A percentile compares a stretch with the other conserved stretches of the same genome.
Conservation (phyloP, 1,140 invertebrate species). For the Adoxophyes honmai region DNA sequence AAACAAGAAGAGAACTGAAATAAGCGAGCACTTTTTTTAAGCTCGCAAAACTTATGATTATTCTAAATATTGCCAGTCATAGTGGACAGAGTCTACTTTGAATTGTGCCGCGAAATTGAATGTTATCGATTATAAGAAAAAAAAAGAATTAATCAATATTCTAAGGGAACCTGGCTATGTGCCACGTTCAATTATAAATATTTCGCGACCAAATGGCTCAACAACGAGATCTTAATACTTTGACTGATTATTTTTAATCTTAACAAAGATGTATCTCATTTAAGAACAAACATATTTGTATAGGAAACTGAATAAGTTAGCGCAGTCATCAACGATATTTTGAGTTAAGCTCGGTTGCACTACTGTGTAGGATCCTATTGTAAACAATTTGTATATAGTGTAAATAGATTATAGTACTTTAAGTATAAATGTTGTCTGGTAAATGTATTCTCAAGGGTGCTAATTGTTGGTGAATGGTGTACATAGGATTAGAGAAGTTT, state of each 20-base stretch:
- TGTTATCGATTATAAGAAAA: no score
- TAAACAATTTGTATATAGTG: slow-evolving; percentile 55
- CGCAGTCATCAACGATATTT: slow-evolving; percentile 57
- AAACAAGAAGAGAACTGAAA: no score
- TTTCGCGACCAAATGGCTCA: slow-evolving; percentile 32
- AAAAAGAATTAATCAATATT: no score
- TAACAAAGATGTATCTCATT: slow-evolving; percentile 58
- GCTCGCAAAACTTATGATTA: no score
- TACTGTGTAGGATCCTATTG: slow-evolving; percentile 20
- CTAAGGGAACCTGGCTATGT: neutral
- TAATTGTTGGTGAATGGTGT: slow-evolving; percentile 71
- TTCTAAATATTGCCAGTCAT: no score
- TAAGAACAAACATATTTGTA: slow-evolving; percentile 67
- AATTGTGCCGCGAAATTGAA: no score
- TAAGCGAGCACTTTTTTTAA: no score
- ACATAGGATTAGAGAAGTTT: slow-evolving; percentile 30
- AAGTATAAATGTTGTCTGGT: slow-evolving; percentile 55
- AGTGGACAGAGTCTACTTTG: no score
- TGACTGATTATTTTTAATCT: slow-evolving; percentile 62
- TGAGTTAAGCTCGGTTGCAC: slow-evolving; percentile 24
- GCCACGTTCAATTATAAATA: neutral
- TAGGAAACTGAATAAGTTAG: slow-evolving; percentile 66
- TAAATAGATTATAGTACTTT: slow-evolving; percentile 41
- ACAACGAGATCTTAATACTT: slow-evolving; percentile 46
- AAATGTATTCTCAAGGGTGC: slow-evolving; percentile 72